Evolutionary conservation across 1,140 invertebrate species (phyloP).

Genomic region (Nixonia krombeini): DNA sequence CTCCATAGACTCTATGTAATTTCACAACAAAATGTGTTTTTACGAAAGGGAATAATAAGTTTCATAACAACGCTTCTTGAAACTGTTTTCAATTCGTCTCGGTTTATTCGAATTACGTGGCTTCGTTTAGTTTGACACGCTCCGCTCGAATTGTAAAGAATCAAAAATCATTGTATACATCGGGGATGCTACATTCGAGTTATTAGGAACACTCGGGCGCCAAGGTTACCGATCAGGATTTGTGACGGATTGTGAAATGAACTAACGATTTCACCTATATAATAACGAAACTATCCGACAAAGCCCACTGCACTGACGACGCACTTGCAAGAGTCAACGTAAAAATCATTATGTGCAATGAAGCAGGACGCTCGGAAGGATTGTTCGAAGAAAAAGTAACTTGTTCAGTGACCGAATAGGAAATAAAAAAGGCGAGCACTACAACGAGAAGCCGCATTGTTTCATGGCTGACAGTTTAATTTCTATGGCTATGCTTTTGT

Average conservation of each 20-base stretch:
- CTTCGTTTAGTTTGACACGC: background rate
- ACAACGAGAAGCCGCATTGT: background rate
- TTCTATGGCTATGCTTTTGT: background rate
- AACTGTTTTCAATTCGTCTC: too few species aligned
- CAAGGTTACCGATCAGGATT: constrained; percentile 14
- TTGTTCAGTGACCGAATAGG: constrained; percentile 6
- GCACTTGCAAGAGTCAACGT: background rate
- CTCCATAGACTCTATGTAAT: constrained; percentile 20
- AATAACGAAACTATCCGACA: background rate
- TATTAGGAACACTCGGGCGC: background rate
- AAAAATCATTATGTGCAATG: constrained; percentile 2
- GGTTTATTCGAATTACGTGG: background rate
- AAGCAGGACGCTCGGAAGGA: constrained; percentile 2
- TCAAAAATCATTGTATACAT: constrained; percentile 4
- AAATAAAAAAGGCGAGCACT: constrained; percentile 1
- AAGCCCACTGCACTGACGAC: background rate
- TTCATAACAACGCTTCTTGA: too few species aligned
- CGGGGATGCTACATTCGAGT: background rate
- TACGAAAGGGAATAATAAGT: too few species aligned
- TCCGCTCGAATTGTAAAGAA: background rate
- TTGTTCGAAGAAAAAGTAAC: constrained; percentile 7
- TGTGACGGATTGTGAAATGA: constrained; percentile 2
- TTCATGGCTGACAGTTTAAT: background rate
- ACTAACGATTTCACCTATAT: background rate
- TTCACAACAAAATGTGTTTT: constrained; percentile 1